phyloP scores from a whole-genome alignment of 1,140 invertebrate genomes.

The Penaeus indicus region DNA sequence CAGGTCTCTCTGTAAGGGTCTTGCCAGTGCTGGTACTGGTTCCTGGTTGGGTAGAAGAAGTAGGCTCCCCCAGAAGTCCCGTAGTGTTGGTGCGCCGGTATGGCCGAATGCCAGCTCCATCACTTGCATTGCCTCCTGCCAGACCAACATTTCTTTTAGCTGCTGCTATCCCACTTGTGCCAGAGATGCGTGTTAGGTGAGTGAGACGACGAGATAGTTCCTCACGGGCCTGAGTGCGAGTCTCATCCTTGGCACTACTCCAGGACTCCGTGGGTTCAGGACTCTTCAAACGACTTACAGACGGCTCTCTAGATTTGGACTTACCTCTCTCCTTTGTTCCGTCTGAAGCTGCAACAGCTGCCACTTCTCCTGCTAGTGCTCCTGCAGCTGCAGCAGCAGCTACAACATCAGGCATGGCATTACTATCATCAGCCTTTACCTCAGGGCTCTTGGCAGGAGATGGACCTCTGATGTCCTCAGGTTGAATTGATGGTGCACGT shows the following conservation, averaged over 20 bases:
- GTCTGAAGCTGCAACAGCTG: slow-evolving; percentile 30
- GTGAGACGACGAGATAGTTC: slow-evolving; percentile 64
- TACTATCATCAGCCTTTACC: neutral
- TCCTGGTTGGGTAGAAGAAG: neutral
- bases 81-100: slow-evolving; percentile 65
- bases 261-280: slow-evolving; percentile 40
- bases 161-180: slow-evolving; percentile 37
- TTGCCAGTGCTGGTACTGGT: slow-evolving; percentile 22
- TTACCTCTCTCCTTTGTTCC: slow-evolving; percentile 16
- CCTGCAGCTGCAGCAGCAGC: slow-evolving; percentile 39
- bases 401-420: slow-evolving; percentile 39
- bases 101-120: slow-evolving; percentile 26
- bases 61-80: slow-evolving; percentile 34
- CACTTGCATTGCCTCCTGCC: slow-evolving; percentile 10
- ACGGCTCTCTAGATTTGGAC: slow-evolving; percentile 33
- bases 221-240: slow-evolving; percentile 57
- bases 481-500: neutral
- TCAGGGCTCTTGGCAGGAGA: neutral
- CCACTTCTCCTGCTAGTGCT: slow-evolving; percentile 15
- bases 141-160: slow-evolving; percentile 7
- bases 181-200: slow-evolving; percentile 63
- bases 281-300: slow-evolving; percentile 54
- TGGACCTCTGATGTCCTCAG: neutral
- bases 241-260: slow-evolving; percentile 46
- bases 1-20: slow-evolving; percentile 33